Conservation (phyloP, 1,140 invertebrate species). For the Drosophila guanche region DNA sequence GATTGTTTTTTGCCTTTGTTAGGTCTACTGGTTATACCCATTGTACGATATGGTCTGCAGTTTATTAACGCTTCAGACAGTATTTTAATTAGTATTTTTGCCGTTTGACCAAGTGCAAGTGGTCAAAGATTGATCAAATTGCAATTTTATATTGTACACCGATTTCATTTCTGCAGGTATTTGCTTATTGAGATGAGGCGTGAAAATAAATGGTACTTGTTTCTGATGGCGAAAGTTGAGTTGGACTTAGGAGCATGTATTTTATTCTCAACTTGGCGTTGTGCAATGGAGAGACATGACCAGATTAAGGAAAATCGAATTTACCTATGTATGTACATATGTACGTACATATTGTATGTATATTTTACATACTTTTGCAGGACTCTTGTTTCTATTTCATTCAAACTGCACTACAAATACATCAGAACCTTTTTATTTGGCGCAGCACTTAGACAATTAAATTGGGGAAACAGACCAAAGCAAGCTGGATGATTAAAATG, state of each 20-base stretch:
- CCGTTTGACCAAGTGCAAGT: neutral
- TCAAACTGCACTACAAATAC: slow-evolving; percentile 24
- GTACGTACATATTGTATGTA: too few relatives aligned
- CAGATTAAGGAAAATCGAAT: too few relatives aligned
- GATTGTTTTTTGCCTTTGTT: slow-evolving; percentile 38
- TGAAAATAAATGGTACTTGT: too few relatives aligned
- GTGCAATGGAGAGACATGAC: too few relatives aligned
- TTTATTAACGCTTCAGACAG: slow-evolving; percentile 41
- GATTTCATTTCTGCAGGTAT: too few relatives aligned
- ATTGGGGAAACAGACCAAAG: slow-evolving; percentile 26
- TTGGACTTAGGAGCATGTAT: too few relatives aligned
- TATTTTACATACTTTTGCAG: too few relatives aligned
- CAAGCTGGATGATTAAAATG: slow-evolving; percentile 58
- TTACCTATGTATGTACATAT: too few relatives aligned
- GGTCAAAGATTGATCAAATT: neutral
- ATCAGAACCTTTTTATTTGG: neutral
- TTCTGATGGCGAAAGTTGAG: too few relatives aligned
- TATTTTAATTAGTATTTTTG: slow-evolving; percentile 18
- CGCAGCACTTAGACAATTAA: slow-evolving; percentile 26
- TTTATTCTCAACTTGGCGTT: too few relatives aligned
- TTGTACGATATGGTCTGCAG: slow-evolving; percentile 31
- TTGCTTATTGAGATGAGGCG: too few relatives aligned
- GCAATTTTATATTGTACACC: neutral
- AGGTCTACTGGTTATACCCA: neutral
- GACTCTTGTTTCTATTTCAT: slow-evolving; percentile 7